These are phyloP conservation scores for Morpho deidamia DNA, from an alignment of 2,888 invertebrate species.

Conservation along the genomic window DNA sequence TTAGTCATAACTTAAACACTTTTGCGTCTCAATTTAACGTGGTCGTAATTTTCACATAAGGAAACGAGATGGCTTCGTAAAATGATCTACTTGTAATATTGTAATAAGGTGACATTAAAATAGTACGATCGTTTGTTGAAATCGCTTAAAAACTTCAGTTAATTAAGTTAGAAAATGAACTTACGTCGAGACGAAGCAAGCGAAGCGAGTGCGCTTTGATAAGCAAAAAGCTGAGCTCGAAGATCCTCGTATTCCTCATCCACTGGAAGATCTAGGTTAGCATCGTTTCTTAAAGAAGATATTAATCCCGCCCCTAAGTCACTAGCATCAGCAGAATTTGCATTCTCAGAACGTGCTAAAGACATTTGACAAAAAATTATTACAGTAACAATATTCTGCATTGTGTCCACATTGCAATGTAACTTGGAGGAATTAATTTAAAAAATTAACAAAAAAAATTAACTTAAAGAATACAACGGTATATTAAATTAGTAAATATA, in stretches of 20 bases:
- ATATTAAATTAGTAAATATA: background rate
- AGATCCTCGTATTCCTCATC: slow-evolving; percentile 69
- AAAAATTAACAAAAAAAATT: too few relatives aligned
- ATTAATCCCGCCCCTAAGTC: too few relatives aligned
- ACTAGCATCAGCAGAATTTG: slow-evolving; percentile 18
- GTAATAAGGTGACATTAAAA: too few relatives aligned
- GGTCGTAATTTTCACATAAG: too few relatives aligned
- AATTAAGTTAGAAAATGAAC: slow-evolving; percentile 14
- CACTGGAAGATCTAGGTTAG: slow-evolving; percentile 52
- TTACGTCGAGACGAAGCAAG: slow-evolving; percentile 29
- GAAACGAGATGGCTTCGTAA: too few relatives aligned
- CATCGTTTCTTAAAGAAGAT: slow-evolving; percentile 45
- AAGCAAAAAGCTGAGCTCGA: slow-evolving; percentile 61
- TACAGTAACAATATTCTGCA: slow-evolving; percentile 39
- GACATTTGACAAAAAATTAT: slow-evolving; percentile 19
- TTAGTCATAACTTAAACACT: too few relatives aligned
- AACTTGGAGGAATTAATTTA: slow-evolving; percentile 25
- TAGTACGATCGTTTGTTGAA: too few relatives aligned
- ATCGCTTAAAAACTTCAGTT: background rate
- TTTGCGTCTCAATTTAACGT: too few relatives aligned
- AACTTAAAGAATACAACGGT: background rate
- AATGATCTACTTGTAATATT: too few relatives aligned
- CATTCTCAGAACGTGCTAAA: slow-evolving; percentile 2
- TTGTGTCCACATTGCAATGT: slow-evolving; percentile 33
- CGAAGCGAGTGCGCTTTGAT: slow-evolving; percentile 52